Evolutionary conservation across 2,797 vertebrate species (phyloP), one percentile per base, ranked within the genome.

Genomic region (Potorous gilbertii): DNA sequence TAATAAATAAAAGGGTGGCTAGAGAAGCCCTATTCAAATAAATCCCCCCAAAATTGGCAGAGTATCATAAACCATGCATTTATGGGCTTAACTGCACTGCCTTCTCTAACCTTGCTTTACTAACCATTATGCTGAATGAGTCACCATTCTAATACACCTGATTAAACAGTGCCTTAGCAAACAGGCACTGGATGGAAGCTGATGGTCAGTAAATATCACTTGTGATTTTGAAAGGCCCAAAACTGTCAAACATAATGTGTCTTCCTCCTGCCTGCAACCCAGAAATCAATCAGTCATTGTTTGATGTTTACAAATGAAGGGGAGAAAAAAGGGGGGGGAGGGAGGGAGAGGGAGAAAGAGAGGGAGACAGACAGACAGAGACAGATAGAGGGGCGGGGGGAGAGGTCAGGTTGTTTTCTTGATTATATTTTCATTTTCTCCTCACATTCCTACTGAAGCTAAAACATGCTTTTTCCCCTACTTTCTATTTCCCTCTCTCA

Each of bases 71-170:
- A 56, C 13, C 90, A 16, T 40, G 62, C 56, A n/a, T 94, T 94
- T 93, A 96, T 2, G 92, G n/a, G 16, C 59, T 54, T 87, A 62
- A 92, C 1, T 92, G 54, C 54, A 81, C 31, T 91, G 55, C 92
- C 91, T 57, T 54, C 55, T 94, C 54, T 55, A 50, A 87, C 90
- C 91, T 90, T 11, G 56, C 92, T 59, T 62, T 29, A 93, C 50
- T 54, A 96, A 94, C 74, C 96, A 62, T 91, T 74, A 91, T 12
- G 8, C n/a, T 56, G 56, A 62, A 90, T 90, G n/a, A 96, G 10
- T 56, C 93, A 93, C 24, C 56, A 92, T 92, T 93, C 92, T 93
- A 92, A 94, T 28, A 96, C 96, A 95, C 91, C 91, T 97, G 95
- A 95, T 50, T 94, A 94, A 97, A 95, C 1, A 96, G 92, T 81